These are phyloP conservation scores for Porites evermanni DNA, from an alignment of 92 coral and sea anemone species.

Conservation along the genomic window DNA sequence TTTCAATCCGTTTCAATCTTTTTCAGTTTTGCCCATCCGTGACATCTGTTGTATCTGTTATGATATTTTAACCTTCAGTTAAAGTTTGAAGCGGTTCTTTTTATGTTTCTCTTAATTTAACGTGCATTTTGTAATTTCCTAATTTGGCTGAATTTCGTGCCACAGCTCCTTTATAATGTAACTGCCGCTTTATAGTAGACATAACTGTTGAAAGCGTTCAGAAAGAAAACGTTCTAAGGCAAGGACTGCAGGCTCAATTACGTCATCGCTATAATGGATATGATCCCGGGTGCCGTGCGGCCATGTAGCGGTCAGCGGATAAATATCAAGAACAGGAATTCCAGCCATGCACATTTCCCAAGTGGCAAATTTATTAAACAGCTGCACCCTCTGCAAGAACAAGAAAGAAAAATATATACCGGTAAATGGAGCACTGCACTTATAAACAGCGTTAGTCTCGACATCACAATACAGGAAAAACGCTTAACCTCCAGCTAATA, in stretches of 20 bases:
- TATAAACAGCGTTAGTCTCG: background rate
- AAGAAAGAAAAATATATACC: background rate
- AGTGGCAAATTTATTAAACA: conserved; percentile 60
- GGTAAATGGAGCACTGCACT: background rate
- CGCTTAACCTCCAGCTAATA: no score
- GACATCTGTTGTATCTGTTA: no score
- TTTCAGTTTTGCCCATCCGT: no score
- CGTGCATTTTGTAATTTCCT: no score
- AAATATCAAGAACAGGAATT: conserved; percentile 58
- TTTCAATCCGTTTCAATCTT: no score
- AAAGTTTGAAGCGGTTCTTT: no score
- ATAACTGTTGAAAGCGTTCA: background rate
- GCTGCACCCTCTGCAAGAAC: conserved; percentile 53
- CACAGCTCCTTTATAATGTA: no score
- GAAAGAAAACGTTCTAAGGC: conserved; percentile 42
- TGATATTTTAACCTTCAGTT: no score
- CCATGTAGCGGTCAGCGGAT: conserved; percentile 71
- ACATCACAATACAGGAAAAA: no score
- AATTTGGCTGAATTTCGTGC: no score
- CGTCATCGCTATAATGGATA: conserved; percentile 61
- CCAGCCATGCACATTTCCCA: conserved; percentile 67
- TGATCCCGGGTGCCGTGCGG: conserved; percentile 65
- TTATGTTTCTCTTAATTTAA: no score
- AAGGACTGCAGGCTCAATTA: conserved; percentile 54
- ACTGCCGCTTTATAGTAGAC: no score